These are phyloP conservation scores for Podarcis raffonei DNA, from an alignment of 2,113 vertebrate species.

Conservation along the genomic window DNA sequence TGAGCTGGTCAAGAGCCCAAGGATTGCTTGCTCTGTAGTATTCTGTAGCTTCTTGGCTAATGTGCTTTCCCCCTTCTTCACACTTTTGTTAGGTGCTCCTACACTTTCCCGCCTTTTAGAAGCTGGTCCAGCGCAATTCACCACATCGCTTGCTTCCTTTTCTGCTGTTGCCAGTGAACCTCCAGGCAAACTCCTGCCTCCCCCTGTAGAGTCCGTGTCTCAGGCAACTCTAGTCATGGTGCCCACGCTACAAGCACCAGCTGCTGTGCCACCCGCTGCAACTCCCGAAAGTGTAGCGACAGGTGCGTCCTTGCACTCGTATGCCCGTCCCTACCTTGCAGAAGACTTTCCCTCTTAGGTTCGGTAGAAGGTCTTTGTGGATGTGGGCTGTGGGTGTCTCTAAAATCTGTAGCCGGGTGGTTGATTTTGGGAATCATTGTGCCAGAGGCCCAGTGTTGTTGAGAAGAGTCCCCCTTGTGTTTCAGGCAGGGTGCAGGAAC, in stretches of 20 bases:
- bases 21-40: conserved; percentile 61
- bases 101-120: conserved; percentile 98
- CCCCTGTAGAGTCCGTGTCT: conserved; percentile 78
- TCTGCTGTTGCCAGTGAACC: conserved; percentile 84
- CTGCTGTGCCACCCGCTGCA: conserved; percentile 81
- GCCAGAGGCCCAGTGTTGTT: background rate
- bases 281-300: conserved; percentile 79
- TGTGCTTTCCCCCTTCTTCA: conserved; percentile 73
- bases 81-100: conserved; percentile 89
- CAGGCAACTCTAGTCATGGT: conserved; percentile 86
- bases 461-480: background rate
- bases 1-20: conserved; percentile 38
- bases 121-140: conserved; percentile 91
- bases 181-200: conserved; percentile 84
- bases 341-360: conserved; percentile 32
- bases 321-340: conserved; percentile 53
- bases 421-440: background rate
- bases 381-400: conserved; percentile 29
- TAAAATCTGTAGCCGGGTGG: background rate
- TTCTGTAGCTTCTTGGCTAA: conserved; percentile 69
- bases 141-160: conserved; percentile 89
- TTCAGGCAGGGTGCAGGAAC: background rate
- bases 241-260: conserved; percentile 80
- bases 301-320: conserved; percentile 75
- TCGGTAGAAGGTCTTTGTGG: conserved; percentile 24